Evolutionary conservation across 1,140 invertebrate species (phyloP).

Genomic region (Drosophila repleta): DNA sequence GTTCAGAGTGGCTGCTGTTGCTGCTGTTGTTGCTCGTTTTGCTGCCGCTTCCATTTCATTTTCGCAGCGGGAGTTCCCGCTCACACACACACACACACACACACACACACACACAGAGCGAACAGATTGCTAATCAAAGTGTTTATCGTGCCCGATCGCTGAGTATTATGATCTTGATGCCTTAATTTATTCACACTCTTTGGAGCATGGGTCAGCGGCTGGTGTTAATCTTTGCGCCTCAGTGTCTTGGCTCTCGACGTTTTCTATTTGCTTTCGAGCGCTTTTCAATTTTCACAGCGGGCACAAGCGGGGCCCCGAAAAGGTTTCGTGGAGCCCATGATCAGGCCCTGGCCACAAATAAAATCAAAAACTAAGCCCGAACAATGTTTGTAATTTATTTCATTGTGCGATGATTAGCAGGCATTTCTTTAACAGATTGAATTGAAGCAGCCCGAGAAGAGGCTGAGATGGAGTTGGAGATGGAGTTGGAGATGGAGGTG

Average conservation of each 20-base stretch:
- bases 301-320: slow-evolving; percentile 18
- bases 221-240: slow-evolving; percentile 65
- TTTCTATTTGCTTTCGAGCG: slow-evolving; percentile 77
- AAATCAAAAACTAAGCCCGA: slow-evolving; percentile 29
- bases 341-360: slow-evolving; percentile 18
- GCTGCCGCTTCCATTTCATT: slow-evolving; percentile 81
- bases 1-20: slow-evolving; percentile 22
- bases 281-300: slow-evolving; percentile 82
- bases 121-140: slow-evolving; percentile 74
- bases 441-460: neutral
- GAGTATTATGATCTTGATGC: slow-evolving; percentile 82
- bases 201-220: slow-evolving; percentile 34
- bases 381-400: slow-evolving; percentile 83
- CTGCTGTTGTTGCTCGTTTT: slow-evolving; percentile 41
- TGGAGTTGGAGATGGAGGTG: neutral
- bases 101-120: slow-evolving; percentile 11
- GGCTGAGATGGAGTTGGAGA: neutral
- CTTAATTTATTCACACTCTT: slow-evolving; percentile 82
- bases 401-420: slow-evolving; percentile 81
- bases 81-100: slow-evolving; percentile 36
- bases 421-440: slow-evolving; percentile 57
- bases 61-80: slow-evolving; percentile 69
- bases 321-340: slow-evolving; percentile 19
- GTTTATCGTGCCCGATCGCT: slow-evolving; percentile 79
- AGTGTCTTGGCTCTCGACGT: slow-evolving; percentile 28